phyloP scores from a whole-genome alignment of 2,797 vertebrate species.

The Galaxias olidus region DNA sequence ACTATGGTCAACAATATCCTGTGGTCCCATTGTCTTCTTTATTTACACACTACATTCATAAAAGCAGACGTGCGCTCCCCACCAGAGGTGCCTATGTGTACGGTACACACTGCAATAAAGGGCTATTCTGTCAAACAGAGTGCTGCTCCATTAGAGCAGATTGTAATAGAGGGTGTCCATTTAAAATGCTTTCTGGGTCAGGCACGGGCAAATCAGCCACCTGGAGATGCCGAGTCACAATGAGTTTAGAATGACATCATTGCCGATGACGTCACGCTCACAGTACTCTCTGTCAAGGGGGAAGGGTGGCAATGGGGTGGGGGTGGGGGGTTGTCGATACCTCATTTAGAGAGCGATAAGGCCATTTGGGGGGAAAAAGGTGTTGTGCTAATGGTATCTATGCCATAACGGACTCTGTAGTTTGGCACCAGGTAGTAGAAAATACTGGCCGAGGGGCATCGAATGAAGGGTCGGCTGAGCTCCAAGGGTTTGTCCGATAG shows the following conservation, averaged over 20 bases:
- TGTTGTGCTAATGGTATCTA: no score
- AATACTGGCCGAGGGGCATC: not conserved
- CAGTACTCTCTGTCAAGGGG: conserved; percentile 3
- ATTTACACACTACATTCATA: conserved; percentile 54
- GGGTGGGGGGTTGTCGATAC: no score
- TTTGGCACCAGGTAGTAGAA: not conserved
- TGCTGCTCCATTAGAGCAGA: no score
- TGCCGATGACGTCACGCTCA: not conserved
- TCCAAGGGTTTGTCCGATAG: not conserved
- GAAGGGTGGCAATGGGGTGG: no score
- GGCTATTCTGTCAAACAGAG: no score
- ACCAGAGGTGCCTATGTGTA: conserved; percentile 31
- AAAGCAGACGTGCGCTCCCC: conserved; percentile 36
- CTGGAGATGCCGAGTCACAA: conserved; percentile 3
- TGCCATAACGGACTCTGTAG: no score
- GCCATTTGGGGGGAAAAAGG: not conserved
- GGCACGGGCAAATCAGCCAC: not conserved
- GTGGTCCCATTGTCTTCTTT: conserved; percentile 28
- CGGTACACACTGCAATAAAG: conserved; percentile 28
- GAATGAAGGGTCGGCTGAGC: not conserved
- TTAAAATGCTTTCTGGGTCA: not conserved
- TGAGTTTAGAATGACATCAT: not conserved
- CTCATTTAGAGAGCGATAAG: not conserved
- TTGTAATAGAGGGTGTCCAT: no score
- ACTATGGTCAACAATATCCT: not conserved